Percentiles rank a stretch among this genome's conserved stretches.
Conservation (phyloP, 2,888 invertebrate species). For the Orthosia gracilis region DNA sequence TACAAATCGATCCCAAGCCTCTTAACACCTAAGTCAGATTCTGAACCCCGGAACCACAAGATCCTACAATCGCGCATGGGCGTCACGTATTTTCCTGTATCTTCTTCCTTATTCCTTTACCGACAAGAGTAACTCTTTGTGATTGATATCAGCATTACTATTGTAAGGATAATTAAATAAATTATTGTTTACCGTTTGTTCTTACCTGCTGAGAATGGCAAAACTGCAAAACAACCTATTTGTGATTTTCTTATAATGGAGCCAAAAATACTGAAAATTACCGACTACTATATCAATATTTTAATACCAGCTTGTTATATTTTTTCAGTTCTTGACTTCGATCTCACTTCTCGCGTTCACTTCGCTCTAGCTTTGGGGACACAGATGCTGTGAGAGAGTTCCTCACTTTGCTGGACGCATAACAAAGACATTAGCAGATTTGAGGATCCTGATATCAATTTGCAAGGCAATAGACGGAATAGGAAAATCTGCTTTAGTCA, state of each 20-base stretch:
- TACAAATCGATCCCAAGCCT: neutral
- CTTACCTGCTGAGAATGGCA: conserved; percentile 9
- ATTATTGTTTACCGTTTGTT: conserved; percentile 22
- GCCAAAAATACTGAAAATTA: too few species aligned
- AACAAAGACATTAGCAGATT: too few species aligned
- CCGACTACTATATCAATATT: too few species aligned
- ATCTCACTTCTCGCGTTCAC: too few species aligned
- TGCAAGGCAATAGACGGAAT: too few species aligned
- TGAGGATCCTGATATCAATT: too few species aligned
- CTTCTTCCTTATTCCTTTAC: conserved; percentile 53
- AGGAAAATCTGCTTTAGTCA: too few species aligned
- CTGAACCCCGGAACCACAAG: neutral
- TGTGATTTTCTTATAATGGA: too few species aligned
- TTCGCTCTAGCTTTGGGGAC: too few species aligned
- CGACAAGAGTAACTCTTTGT: conserved; percentile 52
- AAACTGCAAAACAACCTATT: neutral
- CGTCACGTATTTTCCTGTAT: conserved; percentile 55
- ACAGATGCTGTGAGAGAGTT: too few species aligned
- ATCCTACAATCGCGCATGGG: conserved; percentile 20
- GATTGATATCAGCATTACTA: conserved; percentile 54
- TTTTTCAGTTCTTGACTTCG: neutral
- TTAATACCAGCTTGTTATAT: neutral
- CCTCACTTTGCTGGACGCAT: too few species aligned
- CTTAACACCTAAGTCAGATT: neutral
- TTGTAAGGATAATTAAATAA: conserved; percentile 49